Evolutionary conservation across 2,113 vertebrate genomes (phyloP).

Genomic region (Calidris pygmaea): DNA sequence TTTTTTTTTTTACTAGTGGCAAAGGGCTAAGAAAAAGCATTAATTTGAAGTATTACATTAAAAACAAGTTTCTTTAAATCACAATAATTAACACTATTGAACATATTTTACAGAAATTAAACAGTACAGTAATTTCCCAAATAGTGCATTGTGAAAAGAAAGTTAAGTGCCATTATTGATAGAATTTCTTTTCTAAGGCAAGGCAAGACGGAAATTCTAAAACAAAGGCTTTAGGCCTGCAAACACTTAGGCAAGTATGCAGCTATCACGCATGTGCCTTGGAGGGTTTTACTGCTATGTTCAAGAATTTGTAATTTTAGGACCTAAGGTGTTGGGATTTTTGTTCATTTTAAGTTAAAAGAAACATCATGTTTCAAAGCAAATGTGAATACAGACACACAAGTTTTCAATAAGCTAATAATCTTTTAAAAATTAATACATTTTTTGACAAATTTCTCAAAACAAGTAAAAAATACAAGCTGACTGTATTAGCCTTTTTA

Average conservation of each 20-base stretch:
- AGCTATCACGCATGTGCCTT: background rate
- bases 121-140: background rate
- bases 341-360: background rate
- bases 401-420: background rate
- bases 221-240: background rate
- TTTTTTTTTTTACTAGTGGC: background rate
- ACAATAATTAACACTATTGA: background rate
- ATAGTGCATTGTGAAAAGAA: background rate
- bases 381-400: background rate
- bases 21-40: background rate
- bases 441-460: background rate
- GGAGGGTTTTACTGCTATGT: background rate
- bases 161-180: background rate
- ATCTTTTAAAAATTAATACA: background rate
- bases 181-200: background rate
- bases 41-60: background rate
- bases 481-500: background rate
- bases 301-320: background rate
- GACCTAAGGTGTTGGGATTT: background rate
- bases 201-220: background rate
- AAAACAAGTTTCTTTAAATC: background rate
- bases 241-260: constrained; percentile 13
- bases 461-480: background rate
- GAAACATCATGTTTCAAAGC: background rate
- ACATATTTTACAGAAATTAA: background rate